phyloP scores from a whole-genome alignment of 2,888 invertebrate species.

The Mongoloraphidia duomilia region DNA sequence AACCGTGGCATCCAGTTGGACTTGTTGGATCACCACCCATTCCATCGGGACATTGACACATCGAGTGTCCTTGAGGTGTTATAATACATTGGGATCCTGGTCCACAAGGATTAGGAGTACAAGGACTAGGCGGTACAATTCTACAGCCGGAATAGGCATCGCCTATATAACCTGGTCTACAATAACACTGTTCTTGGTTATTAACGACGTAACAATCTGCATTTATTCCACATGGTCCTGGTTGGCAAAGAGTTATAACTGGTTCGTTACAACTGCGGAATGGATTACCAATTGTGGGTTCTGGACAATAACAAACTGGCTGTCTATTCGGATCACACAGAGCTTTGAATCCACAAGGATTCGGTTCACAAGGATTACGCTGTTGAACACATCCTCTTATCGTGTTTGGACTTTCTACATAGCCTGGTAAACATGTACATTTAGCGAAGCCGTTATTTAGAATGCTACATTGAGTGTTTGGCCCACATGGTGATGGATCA shows the following conservation, averaged over 20 bases:
- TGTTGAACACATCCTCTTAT: conserved; percentile 71
- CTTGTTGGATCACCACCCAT: conserved; percentile 65
- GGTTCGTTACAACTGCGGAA: conserved; percentile 56
- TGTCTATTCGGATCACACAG: conserved; percentile 63
- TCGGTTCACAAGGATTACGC: conserved; percentile 68
- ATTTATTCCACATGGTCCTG: conserved; percentile 70
- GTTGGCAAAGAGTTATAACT: conserved; percentile 52
- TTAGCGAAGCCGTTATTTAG: conserved; percentile 68
- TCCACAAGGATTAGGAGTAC: conserved; percentile 69
- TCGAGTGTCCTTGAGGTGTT: conserved; percentile 49
- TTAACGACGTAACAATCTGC: conserved; percentile 73
- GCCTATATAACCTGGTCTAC: conserved; percentile 57
- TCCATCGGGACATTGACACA: conserved; percentile 61
- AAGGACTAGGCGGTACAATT: conserved; percentile 51
- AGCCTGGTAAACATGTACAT: conserved; percentile 73
- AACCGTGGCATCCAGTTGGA: conserved; percentile 54
- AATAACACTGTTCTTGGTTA: conserved; percentile 74
- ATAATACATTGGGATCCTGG: conserved; percentile 59
- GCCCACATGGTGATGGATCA: conserved; percentile 74
- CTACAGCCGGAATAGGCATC: conserved; percentile 69
- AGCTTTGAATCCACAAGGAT: conserved; percentile 64
- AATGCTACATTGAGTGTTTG: conserved; percentile 71
- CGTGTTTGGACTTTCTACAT: conserved; percentile 75
- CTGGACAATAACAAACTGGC: conserved; percentile 79
- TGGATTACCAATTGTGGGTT: conserved; percentile 67